A percentile compares a stretch with the other conserved stretches of the same genome.
These are phyloP conservation scores for Micromussa lordhowensis DNA, from an alignment of 92 coral and sea anemone genomes.

Conservation along the genomic window DNA sequence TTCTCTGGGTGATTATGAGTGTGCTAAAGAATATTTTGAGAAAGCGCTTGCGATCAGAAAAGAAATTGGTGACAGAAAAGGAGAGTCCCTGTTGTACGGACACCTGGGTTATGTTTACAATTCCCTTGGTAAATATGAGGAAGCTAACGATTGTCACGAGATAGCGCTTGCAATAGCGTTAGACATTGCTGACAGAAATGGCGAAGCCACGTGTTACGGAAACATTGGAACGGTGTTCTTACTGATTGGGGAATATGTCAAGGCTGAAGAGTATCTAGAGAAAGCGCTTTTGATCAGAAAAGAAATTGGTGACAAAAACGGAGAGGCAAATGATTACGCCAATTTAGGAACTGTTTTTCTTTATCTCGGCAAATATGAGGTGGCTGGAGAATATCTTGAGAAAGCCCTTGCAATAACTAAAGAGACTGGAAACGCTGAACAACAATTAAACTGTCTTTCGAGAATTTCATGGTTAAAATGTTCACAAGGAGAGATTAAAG, in stretches of 20 bases:
- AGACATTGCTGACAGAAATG: conserved; percentile 9
- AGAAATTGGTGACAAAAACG: not conserved
- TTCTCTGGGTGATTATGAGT: not conserved
- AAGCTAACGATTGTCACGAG: not conserved
- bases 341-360: not conserved
- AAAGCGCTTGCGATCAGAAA: conserved; percentile 9
- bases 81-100: not conserved
- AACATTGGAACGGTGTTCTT: not conserved
- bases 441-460: not conserved
- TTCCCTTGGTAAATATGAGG: not conserved
- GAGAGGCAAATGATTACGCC: not conserved
- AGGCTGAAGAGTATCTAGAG: not conserved
- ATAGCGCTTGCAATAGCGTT: conserved; percentile 2
- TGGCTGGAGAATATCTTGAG: not conserved
- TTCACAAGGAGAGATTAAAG: not conserved
- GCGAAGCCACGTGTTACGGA: not conserved
- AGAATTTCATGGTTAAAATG: not conserved
- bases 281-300: not conserved
- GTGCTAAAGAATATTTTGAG: not conserved
- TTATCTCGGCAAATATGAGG: not conserved
- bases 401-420: not conserved
- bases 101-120: not conserved
- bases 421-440: not conserved
- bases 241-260: not conserved
- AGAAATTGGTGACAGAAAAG: conserved; percentile 11